Conservation (phyloP, 2,888 invertebrate genomes). For the Cephalotes varians region DNA sequence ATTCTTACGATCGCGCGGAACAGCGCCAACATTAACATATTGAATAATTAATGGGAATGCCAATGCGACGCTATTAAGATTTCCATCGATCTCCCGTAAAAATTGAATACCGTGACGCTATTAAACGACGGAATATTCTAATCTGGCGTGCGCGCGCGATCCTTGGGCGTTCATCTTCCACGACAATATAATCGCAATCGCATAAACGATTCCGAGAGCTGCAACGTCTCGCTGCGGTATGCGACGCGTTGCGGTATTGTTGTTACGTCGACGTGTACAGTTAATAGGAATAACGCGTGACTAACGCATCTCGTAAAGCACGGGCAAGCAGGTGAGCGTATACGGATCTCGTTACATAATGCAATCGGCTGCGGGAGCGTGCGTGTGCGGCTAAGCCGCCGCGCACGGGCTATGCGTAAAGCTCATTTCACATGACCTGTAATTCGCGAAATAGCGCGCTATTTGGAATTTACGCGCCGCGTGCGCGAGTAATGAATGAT, state of each 20-base stretch:
- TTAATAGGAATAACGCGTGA: slow-evolving; percentile 74
- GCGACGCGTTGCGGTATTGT: slow-evolving; percentile 59
- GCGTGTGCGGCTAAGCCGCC: slow-evolving; percentile 61
- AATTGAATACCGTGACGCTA: slow-evolving; percentile 32
- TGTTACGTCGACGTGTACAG: slow-evolving; percentile 60
- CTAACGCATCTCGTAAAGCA: slow-evolving; percentile 65
- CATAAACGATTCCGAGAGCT: slow-evolving; percentile 38
- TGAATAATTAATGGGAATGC: slow-evolving; percentile 28
- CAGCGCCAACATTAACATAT: slow-evolving; percentile 38
- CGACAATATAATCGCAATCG: slow-evolving; percentile 41
- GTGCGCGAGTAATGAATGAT: background rate
- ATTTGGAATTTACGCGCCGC: background rate
- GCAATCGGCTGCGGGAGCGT: slow-evolving; percentile 51
- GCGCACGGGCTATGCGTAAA: slow-evolving; percentile 15
- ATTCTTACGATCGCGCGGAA: slow-evolving; percentile 5
- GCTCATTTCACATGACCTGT: slow-evolving; percentile 19
- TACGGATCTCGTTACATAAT: slow-evolving; percentile 70
- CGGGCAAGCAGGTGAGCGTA: slow-evolving; percentile 62
- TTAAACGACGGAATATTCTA: slow-evolving; percentile 29
- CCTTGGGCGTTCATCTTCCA: slow-evolving; percentile 14
- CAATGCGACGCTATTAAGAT: slow-evolving; percentile 26
- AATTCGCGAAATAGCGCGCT: slow-evolving; percentile 22
- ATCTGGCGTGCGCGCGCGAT: background rate
- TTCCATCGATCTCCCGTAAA: slow-evolving; percentile 34
- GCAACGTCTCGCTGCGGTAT: slow-evolving; percentile 6